phyloP scores from a whole-genome alignment of 2,888 invertebrate species.

The Sinodicranocentrus sp. region DNA sequence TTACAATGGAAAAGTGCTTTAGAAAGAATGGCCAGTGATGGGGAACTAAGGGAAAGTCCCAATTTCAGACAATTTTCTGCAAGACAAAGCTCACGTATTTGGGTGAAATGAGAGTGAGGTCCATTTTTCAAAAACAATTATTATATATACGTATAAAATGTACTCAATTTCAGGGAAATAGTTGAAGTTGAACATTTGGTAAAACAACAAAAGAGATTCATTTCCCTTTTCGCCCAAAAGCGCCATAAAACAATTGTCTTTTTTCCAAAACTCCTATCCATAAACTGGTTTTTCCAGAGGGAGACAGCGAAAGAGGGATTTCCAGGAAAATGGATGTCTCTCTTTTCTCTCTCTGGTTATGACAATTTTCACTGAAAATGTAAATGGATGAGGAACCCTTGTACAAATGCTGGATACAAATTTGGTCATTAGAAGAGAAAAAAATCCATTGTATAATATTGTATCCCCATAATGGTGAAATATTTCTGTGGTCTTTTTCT shows the following conservation, averaged over 20 bases:
- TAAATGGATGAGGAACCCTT: not conserved
- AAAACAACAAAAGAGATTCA: no score
- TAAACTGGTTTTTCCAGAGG: not conserved
- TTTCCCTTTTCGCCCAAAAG: not conserved
- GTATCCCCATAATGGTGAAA: slow-evolving; percentile 13
- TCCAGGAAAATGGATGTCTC: not conserved
- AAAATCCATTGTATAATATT: no score
- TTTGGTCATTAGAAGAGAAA: slow-evolving; percentile 33
- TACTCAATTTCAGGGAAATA: not conserved
- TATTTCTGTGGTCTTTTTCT: not conserved
- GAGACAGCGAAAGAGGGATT: not conserved
- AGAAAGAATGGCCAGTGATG: no score
- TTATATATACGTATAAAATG: not conserved
- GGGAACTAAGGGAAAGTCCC: no score
- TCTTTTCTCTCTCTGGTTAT: not conserved
- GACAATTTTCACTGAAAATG: slow-evolving; percentile 20
- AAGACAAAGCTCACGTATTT: not conserved
- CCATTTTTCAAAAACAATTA: not conserved
- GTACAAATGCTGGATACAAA: slow-evolving; percentile 37
- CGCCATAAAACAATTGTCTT: not conserved
- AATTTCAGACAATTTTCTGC: slow-evolving; percentile 7
- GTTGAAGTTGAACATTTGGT: no score
- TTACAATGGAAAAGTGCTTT: no score
- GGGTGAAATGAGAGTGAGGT: no score
- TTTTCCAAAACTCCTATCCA: no score